These are phyloP conservation scores for Mastacembelus armatus DNA, from an alignment of 2,797 vertebrate species.

Conservation along the genomic window DNA sequence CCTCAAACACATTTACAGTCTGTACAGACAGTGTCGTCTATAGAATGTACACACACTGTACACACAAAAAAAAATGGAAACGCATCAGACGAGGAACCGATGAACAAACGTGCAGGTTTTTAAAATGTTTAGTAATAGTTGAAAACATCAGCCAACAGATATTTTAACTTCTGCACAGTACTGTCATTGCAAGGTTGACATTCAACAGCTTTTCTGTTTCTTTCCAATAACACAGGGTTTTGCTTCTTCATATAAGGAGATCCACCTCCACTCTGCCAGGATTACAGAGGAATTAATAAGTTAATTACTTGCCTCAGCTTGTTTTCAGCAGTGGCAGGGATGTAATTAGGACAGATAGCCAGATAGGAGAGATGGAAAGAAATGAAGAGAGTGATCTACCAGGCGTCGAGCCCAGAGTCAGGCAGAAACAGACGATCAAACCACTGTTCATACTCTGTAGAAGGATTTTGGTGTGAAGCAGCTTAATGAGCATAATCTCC, in stretches of 20 bases:
- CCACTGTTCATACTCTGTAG: conserved; percentile 9
- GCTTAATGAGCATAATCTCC: conserved; percentile 10
- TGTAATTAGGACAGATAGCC: conserved; percentile 54
- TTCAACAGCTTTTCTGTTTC: neutral
- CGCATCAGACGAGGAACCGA: too few species aligned
- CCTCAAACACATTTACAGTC: too few species aligned
- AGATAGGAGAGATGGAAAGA: conserved; percentile 35
- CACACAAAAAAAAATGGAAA: too few species aligned
- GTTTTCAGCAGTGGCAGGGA: conserved; percentile 27
- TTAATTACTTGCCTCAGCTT: conserved; percentile 51
- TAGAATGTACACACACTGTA: too few species aligned
- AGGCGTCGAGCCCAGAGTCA: conserved; percentile 26
- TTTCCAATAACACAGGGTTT: neutral
- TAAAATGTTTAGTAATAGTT: neutral
- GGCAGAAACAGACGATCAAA: conserved; percentile 16
- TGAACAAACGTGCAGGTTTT: too few species aligned
- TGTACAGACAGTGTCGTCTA: too few species aligned
- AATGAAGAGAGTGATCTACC: conserved; percentile 9
- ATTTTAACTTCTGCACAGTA: neutral
- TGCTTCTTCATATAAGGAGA: neutral
- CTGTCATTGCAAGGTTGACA: neutral
- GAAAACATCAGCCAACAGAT: neutral
- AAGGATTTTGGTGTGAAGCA: neutral
- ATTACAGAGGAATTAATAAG: conserved; percentile 46
- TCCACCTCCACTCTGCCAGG: conserved; percentile 13